Conservation (phyloP, 2,113 vertebrate species). For the Theristicus caerulescens region DNA sequence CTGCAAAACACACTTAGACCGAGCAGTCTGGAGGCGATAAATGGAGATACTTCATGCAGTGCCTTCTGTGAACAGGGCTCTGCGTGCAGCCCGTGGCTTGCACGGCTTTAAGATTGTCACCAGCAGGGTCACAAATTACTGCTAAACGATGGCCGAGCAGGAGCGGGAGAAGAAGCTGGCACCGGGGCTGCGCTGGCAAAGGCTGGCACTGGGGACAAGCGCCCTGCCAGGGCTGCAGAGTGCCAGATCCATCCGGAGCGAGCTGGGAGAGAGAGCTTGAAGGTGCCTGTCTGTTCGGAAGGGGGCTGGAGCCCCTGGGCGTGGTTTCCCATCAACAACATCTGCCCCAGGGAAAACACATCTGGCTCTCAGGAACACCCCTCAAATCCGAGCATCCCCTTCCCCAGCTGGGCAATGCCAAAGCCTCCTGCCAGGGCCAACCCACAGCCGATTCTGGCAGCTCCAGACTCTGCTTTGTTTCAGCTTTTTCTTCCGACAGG, state of each 20-base stretch:
- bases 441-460: not conserved
- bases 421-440: not conserved
- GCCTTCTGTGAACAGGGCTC: not conserved
- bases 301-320: not conserved
- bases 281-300: not conserved
- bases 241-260: not conserved
- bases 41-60: not conserved
- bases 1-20: not conserved
- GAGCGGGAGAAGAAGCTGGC: not conserved
- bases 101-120: not conserved
- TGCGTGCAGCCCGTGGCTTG: not conserved
- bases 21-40: not conserved
- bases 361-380: not conserved
- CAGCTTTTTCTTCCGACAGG: not conserved
- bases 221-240: not conserved
- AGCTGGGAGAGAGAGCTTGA: fast-evolving
- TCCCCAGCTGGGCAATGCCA: not conserved
- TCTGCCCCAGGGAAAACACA: not conserved
- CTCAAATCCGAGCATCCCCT: not conserved
- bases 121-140: not conserved
- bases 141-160: fast-evolving
- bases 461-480: not conserved
- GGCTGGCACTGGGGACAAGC: fast-evolving
- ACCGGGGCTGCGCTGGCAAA: not conserved
- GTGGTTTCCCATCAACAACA: not conserved